Evolutionary conservation across 2,113 vertebrate species (phyloP), one percentile per base, ranked within the genome.

Genomic region (Gorsachius goisagi): DNA sequence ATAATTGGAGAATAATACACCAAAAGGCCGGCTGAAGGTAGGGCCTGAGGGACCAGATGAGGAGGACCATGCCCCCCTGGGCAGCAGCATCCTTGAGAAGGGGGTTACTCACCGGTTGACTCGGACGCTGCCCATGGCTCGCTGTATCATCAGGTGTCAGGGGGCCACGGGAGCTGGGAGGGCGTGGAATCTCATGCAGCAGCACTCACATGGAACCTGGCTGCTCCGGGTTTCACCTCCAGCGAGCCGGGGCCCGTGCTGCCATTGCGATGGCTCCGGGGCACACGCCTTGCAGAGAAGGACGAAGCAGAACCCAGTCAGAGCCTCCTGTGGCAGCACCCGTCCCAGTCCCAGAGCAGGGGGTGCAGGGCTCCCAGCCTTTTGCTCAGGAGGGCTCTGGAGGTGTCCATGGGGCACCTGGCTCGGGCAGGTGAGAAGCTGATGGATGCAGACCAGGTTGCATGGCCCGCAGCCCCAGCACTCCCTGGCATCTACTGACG

Each of bases 111-210:
- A 97, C 97, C 97, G 85, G 90, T 97, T 97, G 73, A 97, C 95
- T 71, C 97, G 93, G 71, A 97, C n/a, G 1, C 97, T 97, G 93
- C 97, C 97, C 97, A 97, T 97, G 85, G 95, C 94, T 97, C 12
- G 16, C 78, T 96, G 94, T 82, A 93, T 93, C 97, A 97, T 93
- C 86, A 22, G 93, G 44, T 66, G 81, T 76, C 62, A 92, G 85
- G 78, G 66, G 77, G 55, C 79, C 6, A 58, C 10, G 5, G 77
- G 84, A 88, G 92, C 86, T 95, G 92, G 75, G 35, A 37, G 80
- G 64, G 53, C 12, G 6, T 63, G 3, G 81, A 63, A 30, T 44
- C 85, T 94, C 93, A 94, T 77, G 85, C 90, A 90, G 84, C 63
- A 55, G 72, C 87, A 74, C 72, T 95, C 89, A 88, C 56, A 58